These are phyloP conservation scores for Ceriagrion tenellum DNA, from an alignment of 2,888 invertebrate genomes.

Conservation along the genomic window DNA sequence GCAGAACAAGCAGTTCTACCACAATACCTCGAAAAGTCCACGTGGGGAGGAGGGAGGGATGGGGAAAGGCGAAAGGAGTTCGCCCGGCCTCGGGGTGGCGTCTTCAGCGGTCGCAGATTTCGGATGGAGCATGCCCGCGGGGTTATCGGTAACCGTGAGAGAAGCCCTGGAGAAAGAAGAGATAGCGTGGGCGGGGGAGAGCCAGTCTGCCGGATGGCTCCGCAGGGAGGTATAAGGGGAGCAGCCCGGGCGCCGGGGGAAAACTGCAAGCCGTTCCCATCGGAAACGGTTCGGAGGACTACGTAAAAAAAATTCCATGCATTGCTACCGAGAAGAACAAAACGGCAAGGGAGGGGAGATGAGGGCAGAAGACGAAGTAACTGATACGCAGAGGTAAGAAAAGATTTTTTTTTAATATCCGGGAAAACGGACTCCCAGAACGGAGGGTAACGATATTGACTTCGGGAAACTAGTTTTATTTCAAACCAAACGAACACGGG, in stretches of 20 bases:
- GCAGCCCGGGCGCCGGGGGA: background rate
- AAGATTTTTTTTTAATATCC: too few relatives aligned
- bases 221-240: background rate
- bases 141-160: background rate
- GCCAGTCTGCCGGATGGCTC: background rate
- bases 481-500: too few relatives aligned
- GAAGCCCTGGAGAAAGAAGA: background rate
- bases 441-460: too few relatives aligned
- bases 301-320: background rate
- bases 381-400: too few relatives aligned
- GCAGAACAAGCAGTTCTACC: background rate
- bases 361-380: too few relatives aligned
- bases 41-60: too few relatives aligned
- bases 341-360: too few relatives aligned
- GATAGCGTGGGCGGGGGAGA: too few relatives aligned
- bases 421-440: too few relatives aligned
- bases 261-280: background rate
- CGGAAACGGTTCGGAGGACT: background rate
- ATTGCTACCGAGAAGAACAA: background rate
- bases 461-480: too few relatives aligned
- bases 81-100: background rate
- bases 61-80: background rate
- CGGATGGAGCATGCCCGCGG: background rate
- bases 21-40: background rate
- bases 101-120: background rate